Conservation (phyloP, 2,888 invertebrate genomes). For the Epirrhoe alternata region DNA sequence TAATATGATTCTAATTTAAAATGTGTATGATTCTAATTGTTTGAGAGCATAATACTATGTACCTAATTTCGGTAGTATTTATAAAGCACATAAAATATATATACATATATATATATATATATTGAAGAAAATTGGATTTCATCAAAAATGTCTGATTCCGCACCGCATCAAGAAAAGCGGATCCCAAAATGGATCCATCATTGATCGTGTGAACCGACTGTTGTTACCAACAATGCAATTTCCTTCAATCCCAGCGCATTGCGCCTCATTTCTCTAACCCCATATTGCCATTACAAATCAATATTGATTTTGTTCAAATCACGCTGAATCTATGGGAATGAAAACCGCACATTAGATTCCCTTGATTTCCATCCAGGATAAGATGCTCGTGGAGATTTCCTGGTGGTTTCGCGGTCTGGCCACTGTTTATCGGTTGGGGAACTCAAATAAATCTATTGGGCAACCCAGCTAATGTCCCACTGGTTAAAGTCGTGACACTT, state of each 20-base stretch:
- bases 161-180: background rate
- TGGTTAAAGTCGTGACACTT: slow-evolving; percentile 74
- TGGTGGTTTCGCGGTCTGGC: slow-evolving; percentile 78
- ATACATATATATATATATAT: no score
- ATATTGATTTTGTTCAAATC: slow-evolving; percentile 82
- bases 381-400: slow-evolving; percentile 78
- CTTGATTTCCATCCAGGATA: slow-evolving; percentile 75
- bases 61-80: no score
- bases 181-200: background rate
- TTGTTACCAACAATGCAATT: slow-evolving; percentile 79
- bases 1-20: no score
- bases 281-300: slow-evolving; percentile 68
- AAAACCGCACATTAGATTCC: slow-evolving; percentile 76
- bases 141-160: no score
- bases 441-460: slow-evolving; percentile 79
- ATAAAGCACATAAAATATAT: no score
- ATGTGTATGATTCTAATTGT: no score
- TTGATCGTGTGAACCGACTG: slow-evolving; percentile 49
- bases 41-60: no score
- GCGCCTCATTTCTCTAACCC: slow-evolving; percentile 76
- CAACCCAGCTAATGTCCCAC: slow-evolving; percentile 68
- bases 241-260: slow-evolving; percentile 73
- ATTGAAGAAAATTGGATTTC: background rate
- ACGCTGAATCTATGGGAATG: slow-evolving; percentile 74
- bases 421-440: slow-evolving; percentile 74